Base-by-base conservation (phyloP, 2,797 vertebrate species). In the Okamejei kenojei region DNA sequence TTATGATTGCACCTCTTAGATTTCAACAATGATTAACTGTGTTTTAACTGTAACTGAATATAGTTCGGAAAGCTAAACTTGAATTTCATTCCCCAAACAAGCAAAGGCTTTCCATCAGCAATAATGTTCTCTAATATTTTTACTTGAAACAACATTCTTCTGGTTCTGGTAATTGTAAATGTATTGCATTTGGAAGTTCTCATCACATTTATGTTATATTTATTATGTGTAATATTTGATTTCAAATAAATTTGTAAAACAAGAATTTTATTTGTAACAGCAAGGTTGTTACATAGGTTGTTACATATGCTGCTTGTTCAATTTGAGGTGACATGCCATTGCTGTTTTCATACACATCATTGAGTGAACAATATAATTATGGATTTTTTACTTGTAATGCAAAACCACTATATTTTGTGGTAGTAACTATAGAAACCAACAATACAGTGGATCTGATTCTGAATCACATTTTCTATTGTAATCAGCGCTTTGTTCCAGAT, bases 351-450 rank as follows among this genome's bases (percentile, higher is more conserved):
- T 73, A 58, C 90, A 92, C 15, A 71, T 38, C 90, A n/a, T 29
- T 76, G 71, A 92, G 90, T 92, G 90, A 92, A 76, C 71, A 92
- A 76, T 92, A 32, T 92, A 92, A 92, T 92, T 92, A 76, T 71
- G 54, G 90, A 71, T 92, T 54, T 54, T 74, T 92, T 54, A 92
- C 90, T 74, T 92, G 90, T 54, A 92, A 54, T 92, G n/a, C 71
- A 92, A 76, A 92, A 76, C 90, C 90, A 92, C 71, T 92, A 74
- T 76, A 92, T 92, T 71, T 92, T 11, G 21, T 45, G 38, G 38
- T 74, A 23, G 71, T 76, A 92, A 74, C 90, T 54, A 74, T 92
- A 54, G 90, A 92, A 92, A 92, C 90, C 19, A 76, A 71, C 10
- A 76, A n/a, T 76, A 92, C 38, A 92, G 38, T 74, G 38, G 38